Percentiles rank a stretch among this genome's conserved stretches.
Conservation (phyloP, 2,797 vertebrate genomes). For the Danio albolineatus region DNA sequence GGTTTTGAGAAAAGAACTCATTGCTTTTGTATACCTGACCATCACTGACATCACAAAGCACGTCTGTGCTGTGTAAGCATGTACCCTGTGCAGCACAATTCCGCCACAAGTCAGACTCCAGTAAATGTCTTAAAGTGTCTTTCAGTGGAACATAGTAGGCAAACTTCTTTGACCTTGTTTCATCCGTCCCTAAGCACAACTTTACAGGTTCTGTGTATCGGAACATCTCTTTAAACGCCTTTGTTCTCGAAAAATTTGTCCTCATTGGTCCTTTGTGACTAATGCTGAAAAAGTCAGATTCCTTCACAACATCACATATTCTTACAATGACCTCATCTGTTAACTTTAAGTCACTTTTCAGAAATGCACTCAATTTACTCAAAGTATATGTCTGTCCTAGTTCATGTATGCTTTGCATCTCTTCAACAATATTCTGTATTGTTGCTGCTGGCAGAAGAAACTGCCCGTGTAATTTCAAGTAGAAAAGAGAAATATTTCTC, state of each 20-base stretch:
- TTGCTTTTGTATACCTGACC: too few species aligned
- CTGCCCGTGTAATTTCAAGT: not conserved
- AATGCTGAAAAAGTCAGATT: too few species aligned
- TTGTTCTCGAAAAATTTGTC: too few species aligned
- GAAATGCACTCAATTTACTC: too few species aligned
- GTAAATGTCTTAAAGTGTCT: not conserved
- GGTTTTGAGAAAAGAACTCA: not conserved
- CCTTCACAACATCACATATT: too few species aligned
- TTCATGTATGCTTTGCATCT: too few species aligned
- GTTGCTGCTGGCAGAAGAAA: constrained; percentile 22
- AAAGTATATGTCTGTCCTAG: too few species aligned
- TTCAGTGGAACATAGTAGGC: constrained; percentile 1
- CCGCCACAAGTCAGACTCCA: not conserved
- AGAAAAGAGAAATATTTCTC: constrained; percentile 18
- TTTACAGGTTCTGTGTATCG: constrained; percentile 24
- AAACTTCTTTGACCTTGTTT: constrained; percentile 14
- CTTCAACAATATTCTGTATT: constrained; percentile 1
- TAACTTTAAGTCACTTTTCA: too few species aligned
- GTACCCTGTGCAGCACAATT: not conserved
- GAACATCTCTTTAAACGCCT: constrained; percentile 10
- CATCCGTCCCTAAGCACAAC: constrained; percentile 16
- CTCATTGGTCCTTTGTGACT: too few species aligned
- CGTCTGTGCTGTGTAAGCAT: not conserved
- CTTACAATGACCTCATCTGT: too few species aligned
- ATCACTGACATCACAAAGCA: constrained; percentile 18